phyloP scores from a whole-genome alignment of 2,888 invertebrate species.

The Macrophya alboannulata region DNA sequence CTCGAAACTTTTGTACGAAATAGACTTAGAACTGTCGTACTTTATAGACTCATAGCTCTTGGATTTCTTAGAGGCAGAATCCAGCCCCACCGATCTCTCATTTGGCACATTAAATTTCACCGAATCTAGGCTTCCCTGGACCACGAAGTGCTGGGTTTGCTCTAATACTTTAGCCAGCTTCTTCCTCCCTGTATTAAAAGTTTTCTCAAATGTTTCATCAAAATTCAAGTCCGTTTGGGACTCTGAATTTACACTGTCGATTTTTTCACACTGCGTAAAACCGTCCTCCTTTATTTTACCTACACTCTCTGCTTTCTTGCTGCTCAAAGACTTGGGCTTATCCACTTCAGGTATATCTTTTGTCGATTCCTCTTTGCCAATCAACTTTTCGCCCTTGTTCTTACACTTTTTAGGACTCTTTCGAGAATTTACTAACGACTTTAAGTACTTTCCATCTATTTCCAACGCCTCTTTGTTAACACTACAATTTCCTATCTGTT shows the following conservation, averaged over 20 bases:
- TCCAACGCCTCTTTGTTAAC: slow-evolving; percentile 64
- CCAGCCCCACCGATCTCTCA: slow-evolving; percentile 60
- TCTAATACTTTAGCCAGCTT: background rate
- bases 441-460: slow-evolving; percentile 76
- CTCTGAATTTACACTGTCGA: slow-evolving; percentile 43
- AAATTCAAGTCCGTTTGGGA: slow-evolving; percentile 41
- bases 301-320: background rate
- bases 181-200: background rate
- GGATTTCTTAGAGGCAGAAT: slow-evolving; percentile 74
- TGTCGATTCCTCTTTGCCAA: slow-evolving; percentile 55
- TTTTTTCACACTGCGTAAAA: slow-evolving; percentile 44
- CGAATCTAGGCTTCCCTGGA: slow-evolving; percentile 72
- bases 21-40: slow-evolving; percentile 61
- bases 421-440: slow-evolving; percentile 74
- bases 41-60: slow-evolving; percentile 78
- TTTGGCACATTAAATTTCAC: slow-evolving; percentile 66
- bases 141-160: slow-evolving; percentile 46
- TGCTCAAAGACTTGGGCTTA: slow-evolving; percentile 28
- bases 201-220: slow-evolving; percentile 3
- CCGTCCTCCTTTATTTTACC: slow-evolving; percentile 28
- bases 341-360: slow-evolving; percentile 57
- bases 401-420: slow-evolving; percentile 73
- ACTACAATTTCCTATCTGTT: background rate
- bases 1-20: slow-evolving; percentile 63
- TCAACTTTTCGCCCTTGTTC: slow-evolving; percentile 55